Percentiles rank a stretch among this genome's conserved stretches.
Evolutionary conservation across 2,888 invertebrate species (phyloP).

Genomic region (Loripinus fragilis): DNA sequence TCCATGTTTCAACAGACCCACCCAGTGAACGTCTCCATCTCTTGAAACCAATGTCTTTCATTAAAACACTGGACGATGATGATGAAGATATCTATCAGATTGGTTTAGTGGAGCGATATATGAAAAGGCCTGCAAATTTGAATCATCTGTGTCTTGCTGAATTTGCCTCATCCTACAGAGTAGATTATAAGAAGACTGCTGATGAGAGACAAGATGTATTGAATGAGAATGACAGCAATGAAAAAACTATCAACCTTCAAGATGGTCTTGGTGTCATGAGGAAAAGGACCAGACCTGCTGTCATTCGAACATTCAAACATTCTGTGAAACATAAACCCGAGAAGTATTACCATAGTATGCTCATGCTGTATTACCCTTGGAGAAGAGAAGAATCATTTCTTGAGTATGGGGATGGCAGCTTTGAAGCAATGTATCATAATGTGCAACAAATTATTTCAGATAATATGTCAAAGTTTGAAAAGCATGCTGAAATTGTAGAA

Average conservation of each 20-base stretch:
- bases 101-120: constrained; percentile 61
- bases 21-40: constrained; percentile 30
- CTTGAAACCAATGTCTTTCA: constrained; percentile 59
- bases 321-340: neutral
- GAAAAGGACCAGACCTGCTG: constrained; percentile 7
- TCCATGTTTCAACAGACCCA: constrained; percentile 29
- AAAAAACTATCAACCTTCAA: neutral
- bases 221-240: neutral
- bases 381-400: neutral
- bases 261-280: neutral
- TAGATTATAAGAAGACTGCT: constrained; percentile 9
- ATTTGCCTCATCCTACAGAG: constrained; percentile 57
- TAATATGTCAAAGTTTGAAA: neutral
- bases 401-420: constrained; percentile 1
- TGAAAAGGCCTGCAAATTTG: constrained; percentile 60
- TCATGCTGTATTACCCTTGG: constrained; percentile 18
- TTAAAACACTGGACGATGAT: constrained; percentile 41
- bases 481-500: neutral
- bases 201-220: neutral
- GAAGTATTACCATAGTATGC: constrained; percentile 11
- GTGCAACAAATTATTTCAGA: neutral
- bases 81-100: constrained; percentile 51
- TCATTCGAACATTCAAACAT: neutral
- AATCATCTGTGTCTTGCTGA: constrained; percentile 73
- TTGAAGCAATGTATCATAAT: neutral